Percentiles rank a stretch among this genome's conserved stretches.
Conservation (phyloP, 2,113 vertebrate genomes). For the Gavia stellata region DNA sequence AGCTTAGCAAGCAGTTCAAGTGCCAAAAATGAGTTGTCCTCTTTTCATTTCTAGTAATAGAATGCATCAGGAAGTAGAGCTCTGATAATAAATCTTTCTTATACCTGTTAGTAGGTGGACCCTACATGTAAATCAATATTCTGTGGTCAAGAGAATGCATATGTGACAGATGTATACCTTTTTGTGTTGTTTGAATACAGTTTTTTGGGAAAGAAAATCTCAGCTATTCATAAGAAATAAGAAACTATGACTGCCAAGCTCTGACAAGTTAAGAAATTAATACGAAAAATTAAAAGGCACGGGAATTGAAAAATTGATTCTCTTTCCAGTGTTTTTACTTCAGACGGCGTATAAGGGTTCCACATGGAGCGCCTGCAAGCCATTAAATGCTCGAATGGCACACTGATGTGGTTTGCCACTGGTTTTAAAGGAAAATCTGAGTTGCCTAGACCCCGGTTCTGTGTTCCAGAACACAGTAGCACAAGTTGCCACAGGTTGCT, state of each 20-base stretch:
- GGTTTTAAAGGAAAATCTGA: background rate
- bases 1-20: background rate
- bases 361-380: background rate
- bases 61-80: background rate
- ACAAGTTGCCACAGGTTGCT: background rate
- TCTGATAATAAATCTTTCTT: background rate
- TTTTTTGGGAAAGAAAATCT: background rate
- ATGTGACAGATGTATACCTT: background rate
- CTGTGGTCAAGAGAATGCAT: background rate
- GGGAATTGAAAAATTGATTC: accelerated
- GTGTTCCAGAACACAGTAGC: background rate
- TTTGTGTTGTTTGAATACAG: background rate
- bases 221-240: background rate
- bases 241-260: background rate
- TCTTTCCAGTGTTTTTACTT: background rate
- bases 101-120: background rate
- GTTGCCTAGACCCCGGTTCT: background rate
- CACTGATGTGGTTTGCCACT: background rate
- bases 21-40: background rate
- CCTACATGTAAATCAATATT: background rate
- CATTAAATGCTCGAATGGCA: accelerated
- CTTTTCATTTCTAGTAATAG: background rate
- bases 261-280: background rate
- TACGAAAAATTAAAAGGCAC: background rate
- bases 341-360: background rate